Base-by-base conservation (phyloP, 2,113 vertebrate species). In the Ascaphus truei region DNA sequence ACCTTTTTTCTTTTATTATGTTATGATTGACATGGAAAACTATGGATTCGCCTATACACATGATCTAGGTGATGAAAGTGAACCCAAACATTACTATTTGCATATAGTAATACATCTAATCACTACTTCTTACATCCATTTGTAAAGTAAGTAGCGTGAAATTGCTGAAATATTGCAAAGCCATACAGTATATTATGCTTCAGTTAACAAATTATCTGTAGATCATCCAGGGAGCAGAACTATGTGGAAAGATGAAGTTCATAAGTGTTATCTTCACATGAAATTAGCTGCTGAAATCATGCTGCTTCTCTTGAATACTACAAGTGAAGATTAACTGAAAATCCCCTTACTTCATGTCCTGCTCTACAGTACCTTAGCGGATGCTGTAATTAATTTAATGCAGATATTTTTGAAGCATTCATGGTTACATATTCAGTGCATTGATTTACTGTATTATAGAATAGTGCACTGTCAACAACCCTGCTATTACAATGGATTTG, bases 81-180 rank as follows among this genome's bases (percentile, higher is more conserved):
- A 56, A 6, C 10, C 37, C 30, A 12, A 10, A n/a, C 26, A 18
- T 18, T 37, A 8, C 5, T 12, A 56, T 66, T 43, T 66, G 48
- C 63, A 66, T 43, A 56, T 31, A 66, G 63, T 10, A n/a, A 43
- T 43, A 41, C 39, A 55, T 37, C 34, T 55, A 55, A 56, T 55
- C 51, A 23, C 26, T 66, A 55, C 63, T 7, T 30, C 25, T 25
- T 37, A 31, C 33, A 66, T 66, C 36, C 51, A 66, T 66, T 66
- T 55, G 51, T 55, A 36, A 34, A 62, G 48, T 66, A 30, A 56
- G 63, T 15, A 66, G 63, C 63, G 16, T 66, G 63, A 66, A 66
- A 66, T 66, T 66, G 39, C 50, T 43, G 51, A 66, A 66, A 66
- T 66, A 66, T 56, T 66, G 34, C 63, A 55, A 55, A 29, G 63